phyloP scores from a whole-genome alignment of 1,140 invertebrate genomes.

The Mycetomoellerius zeteki region DNA sequence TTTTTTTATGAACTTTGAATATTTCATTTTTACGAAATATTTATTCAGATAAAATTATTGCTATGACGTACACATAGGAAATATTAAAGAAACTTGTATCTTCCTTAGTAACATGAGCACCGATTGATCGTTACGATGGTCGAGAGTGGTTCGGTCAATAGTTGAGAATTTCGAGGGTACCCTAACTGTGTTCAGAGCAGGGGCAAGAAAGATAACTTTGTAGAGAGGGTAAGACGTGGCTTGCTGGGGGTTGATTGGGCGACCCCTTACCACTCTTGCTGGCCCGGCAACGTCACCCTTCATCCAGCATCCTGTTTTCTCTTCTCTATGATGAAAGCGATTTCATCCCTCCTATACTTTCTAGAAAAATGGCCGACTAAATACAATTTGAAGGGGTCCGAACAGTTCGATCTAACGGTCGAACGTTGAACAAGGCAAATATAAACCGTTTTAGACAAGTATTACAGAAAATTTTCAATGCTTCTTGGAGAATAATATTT shows the following conservation, averaged over 20 bases:
- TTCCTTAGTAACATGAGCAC: conserved; percentile 66
- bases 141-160: conserved; percentile 83
- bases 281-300: conserved; percentile 75
- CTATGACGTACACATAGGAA: background rate
- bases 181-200: conserved; percentile 81
- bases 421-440: conserved; percentile 4
- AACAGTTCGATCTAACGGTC: conserved; percentile 52
- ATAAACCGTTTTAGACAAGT: conserved; percentile 7
- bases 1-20: conserved; percentile 9
- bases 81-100: conserved; percentile 54
- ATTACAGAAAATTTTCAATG: background rate
- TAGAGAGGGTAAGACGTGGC: conserved; percentile 85
- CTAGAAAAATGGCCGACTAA: conserved; percentile 86
- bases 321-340: conserved; percentile 84
- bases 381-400: conserved; percentile 80
- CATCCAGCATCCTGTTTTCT: conserved; percentile 79
- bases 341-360: conserved; percentile 76
- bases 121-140: conserved; percentile 76
- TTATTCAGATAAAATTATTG: background rate
- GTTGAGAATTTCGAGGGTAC: conserved; percentile 82
- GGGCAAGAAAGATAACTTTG: conserved; percentile 87
- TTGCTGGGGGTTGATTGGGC: conserved; percentile 86
- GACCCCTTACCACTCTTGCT: conserved; percentile 80
- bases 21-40: background rate
- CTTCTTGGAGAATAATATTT: background rate